Evolutionary conservation across 2,888 invertebrate genomes (phyloP).

Genomic region (Drosophila mettleri): DNA sequence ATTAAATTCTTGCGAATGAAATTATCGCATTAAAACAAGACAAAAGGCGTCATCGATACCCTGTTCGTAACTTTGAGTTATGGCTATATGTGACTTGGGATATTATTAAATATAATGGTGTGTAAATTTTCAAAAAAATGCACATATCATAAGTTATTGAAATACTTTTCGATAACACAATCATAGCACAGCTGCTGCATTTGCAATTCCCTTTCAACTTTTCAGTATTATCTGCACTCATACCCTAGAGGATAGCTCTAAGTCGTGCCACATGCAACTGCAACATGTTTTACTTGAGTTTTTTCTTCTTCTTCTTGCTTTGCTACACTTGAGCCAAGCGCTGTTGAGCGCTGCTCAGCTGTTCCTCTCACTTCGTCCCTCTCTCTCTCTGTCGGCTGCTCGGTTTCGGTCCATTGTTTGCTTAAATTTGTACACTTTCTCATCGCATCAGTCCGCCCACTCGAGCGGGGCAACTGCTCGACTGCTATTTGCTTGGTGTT

Average conservation of each 20-base stretch:
- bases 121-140: no score
- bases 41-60: constrained; percentile 44
- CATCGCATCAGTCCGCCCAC: constrained; percentile 12
- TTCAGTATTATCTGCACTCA: not conserved
- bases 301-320: constrained; percentile 8
- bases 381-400: constrained; percentile 32
- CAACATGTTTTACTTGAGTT: constrained; percentile 17
- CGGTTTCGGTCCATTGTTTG: constrained; percentile 75
- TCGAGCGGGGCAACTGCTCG: constrained; percentile 39
- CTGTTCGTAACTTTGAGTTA: not conserved
- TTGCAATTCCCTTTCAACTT: not conserved
- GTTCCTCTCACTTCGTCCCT: not conserved
- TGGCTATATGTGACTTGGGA: not conserved
- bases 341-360: constrained; percentile 23
- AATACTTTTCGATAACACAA: not conserved
- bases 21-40: constrained; percentile 75
- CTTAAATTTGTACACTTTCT: constrained; percentile 75
- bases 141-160: not conserved
- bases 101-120: no score
- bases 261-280: constrained; percentile 17
- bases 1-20: constrained; percentile 72
- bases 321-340: constrained; percentile 27
- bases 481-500: constrained; percentile 77
- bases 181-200: not conserved
- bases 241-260: constrained; percentile 5